Evolutionary conservation across 37 sponge, comb jelly and placozoan genomes (phyloP), one percentile per base, ranked within the genome.

Genomic region (Geodia barretti): DNA sequence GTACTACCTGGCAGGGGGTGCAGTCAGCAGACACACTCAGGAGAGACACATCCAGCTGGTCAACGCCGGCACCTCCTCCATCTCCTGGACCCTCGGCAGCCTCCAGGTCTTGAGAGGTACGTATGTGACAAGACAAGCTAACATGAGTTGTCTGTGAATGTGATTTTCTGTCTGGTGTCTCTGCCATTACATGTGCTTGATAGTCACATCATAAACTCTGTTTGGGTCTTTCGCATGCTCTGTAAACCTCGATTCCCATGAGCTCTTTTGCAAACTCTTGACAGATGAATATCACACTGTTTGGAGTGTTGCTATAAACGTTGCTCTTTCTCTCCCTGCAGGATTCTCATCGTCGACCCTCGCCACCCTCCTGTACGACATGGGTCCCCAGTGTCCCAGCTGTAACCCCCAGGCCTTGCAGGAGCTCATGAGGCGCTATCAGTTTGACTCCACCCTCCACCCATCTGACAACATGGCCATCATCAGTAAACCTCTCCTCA

Each of bases 1-100:
- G 43, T 84, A 84, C 75, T 73, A 64, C 34, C n/a, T 89, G n/a
- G 90, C 76, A 33, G 90, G 90, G 11, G 90, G 90, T n/a, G 90
- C 69, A 1, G 76, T 84, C 65, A 89, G 80, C 62, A 23, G 64
- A 0, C 75, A 67, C 75, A 75, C 75, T 28, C 25, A 61, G 2
- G 81, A 84, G 72, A 42, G 38, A 24, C 84, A 84, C 85, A 37
- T 89, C 42, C 2, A 68, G 11, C 69, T 89, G 21, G 71, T 84
- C 62, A 41, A 77, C 14, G 90, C 90, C 31, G 75, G 74, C 33
- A 65, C 60, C 69, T 23, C 7, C 14, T 40, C 36, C 31, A 32
- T 89, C 5, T 61, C 69, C 3, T 89, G 90, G 90, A 89, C 60
- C 28, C 85, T 89, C 4, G 80, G 85, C 19, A 72, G 76, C 20